Percentiles rank a stretch among this genome's conserved stretches.
Conservation (phyloP, 2,888 invertebrate species). For the Chymomyza caudatula region DNA sequence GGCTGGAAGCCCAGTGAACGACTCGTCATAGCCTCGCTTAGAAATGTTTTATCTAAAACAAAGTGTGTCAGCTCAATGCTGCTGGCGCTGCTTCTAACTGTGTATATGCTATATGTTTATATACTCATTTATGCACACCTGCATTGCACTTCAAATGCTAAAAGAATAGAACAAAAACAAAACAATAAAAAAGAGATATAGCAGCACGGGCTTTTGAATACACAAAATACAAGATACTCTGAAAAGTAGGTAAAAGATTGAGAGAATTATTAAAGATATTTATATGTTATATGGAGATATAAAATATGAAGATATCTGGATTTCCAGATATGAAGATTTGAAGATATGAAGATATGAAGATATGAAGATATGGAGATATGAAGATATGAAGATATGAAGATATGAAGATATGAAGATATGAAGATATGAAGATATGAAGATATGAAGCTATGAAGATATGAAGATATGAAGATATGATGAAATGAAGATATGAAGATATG, state of each 20-base stretch:
- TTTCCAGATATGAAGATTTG: no score
- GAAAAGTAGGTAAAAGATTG: neutral
- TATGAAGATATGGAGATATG: no score
- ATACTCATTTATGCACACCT: slow-evolving; percentile 23
- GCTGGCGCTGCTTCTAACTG: neutral
- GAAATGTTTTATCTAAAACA: slow-evolving; percentile 47
- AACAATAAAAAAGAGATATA: slow-evolving; percentile 21
- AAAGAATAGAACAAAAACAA: neutral
- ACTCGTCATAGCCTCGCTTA: neutral
- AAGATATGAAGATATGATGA: no score
- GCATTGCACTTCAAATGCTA: slow-evolving; percentile 26
- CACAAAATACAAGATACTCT: neutral
- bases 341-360: no score
- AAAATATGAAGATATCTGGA: no score
- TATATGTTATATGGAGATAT: no score
- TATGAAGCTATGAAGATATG: no score
- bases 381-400: no score
- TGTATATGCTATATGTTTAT: neutral
- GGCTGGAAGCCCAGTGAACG: neutral
- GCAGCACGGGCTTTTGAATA: neutral
- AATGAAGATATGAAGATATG: no score
- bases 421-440: no score
- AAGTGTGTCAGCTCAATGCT: slow-evolving; percentile 13
- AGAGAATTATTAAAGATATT: no score
- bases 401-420: no score